Base-by-base conservation (phyloP, 2,888 invertebrate genomes). In the Craniophora ligustri region DNA sequence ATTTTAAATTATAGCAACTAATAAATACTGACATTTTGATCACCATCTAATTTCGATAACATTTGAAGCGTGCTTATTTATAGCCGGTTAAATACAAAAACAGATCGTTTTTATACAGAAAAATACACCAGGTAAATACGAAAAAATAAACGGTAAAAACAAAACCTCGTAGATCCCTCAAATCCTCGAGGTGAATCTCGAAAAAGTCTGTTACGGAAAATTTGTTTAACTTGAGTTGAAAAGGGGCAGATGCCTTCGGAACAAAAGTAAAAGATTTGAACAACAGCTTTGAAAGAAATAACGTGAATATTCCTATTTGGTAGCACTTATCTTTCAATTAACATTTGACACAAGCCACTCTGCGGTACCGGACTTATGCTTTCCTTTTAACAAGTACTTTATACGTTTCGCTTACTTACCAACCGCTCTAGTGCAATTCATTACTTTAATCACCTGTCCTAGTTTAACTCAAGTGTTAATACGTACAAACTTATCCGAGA, bases 191-290 rank as follows among this genome's bases (percentile, higher is more conserved):
- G 85, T 85, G 86, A 86, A 84, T 83, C 87, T 82, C 84, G 78
- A 82, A 81, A 86, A 89, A 89, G 87, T 88, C 90, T 89, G 86
- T 90, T 90, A 86, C 78, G 79, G 85, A 76, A 89, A 91, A 91
- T 90, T 89, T 90, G 88, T 88, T 89, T 89, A 91, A 88, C 86
- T 87, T 78, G 67, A 86, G 83, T 86, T 88, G 86, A 89, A 88
- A 88, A 88, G 82, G 89, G 86, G 82, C 82, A 85, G 78, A 84
- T 80, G 79, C 81, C 81, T 79, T 62, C 68, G 73, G 67, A 81
- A 82, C 79, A 84, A 86, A 81, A 85, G 84, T 82, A 86, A 86
- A 85, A 88, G 85, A 88, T 89, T 89, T 87, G 80, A 86, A 76
- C 67, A 79, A 82, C 83, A 77, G 78, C 75, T 81, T 77, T 79